A percentile compares a stretch with the other conserved stretches of the same genome.
Conservation (phyloP, 2,888 invertebrate species). For the Pinctada fucata region DNA sequence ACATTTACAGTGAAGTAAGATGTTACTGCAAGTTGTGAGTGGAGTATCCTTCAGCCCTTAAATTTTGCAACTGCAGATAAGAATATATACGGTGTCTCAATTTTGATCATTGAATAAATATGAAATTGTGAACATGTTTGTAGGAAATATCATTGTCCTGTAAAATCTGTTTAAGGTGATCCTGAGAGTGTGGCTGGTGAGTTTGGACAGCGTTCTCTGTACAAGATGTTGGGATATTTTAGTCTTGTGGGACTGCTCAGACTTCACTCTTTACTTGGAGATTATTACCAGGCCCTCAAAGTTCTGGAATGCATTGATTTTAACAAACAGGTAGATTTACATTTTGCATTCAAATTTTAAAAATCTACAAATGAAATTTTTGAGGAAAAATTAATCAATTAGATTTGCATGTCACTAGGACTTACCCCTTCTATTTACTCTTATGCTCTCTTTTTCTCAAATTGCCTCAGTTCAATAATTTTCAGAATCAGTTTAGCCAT, state of each 20-base stretch:
- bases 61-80: too few species aligned
- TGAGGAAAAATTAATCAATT: not conserved
- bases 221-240: slow-evolving; percentile 99
- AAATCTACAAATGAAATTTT: not conserved
- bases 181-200: slow-evolving; percentile 95
- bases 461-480: too few species aligned
- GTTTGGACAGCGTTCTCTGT: slow-evolving; percentile 95
- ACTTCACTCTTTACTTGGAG: slow-evolving; percentile 96
- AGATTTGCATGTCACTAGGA: too few species aligned
- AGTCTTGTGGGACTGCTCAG: slow-evolving; percentile 96
- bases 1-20: too few species aligned
- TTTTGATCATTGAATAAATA: too few species aligned
- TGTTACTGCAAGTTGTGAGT: too few species aligned
- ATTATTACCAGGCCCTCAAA: slow-evolving; percentile 98
- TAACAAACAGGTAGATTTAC: slow-evolving; percentile 87
- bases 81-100: too few species aligned
- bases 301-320: slow-evolving; percentile 80
- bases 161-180: slow-evolving; percentile 61
- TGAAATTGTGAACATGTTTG: too few species aligned
- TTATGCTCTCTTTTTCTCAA: not conserved
- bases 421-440: too few species aligned
- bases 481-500: too few species aligned
- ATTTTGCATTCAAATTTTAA: not conserved
- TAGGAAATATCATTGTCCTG: too few species aligned
- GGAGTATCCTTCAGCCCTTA: too few species aligned